Evolutionary conservation across 2,797 vertebrate species (phyloP).

Genomic region (Muscicapa striata): DNA sequence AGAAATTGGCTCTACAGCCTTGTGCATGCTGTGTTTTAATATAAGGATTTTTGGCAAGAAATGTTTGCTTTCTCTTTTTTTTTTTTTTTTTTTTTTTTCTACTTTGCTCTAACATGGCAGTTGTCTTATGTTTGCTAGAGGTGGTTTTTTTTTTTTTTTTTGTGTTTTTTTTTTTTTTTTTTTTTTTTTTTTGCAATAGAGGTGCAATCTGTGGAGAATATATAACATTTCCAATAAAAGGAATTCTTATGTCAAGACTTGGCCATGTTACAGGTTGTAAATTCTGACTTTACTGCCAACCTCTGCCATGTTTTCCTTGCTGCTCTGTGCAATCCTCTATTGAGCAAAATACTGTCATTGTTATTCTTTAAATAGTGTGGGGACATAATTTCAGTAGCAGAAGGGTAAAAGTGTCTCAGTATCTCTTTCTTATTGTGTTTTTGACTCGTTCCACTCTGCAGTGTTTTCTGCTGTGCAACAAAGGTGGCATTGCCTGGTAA

Average conservation of each 20-base stretch:
- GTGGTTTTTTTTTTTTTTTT: not conserved
- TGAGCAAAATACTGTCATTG: not conserved
- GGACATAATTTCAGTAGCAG: not conserved
- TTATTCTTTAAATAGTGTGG: not conserved
- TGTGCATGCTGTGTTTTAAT: not conserved
- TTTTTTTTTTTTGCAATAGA: conserved; percentile 41
- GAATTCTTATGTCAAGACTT: conserved; percentile 30
- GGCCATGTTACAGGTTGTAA: not conserved
- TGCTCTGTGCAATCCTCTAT: not conserved
- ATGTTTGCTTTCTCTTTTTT: not conserved
- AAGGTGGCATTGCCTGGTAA: not conserved
- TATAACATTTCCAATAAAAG: conserved; percentile 30
- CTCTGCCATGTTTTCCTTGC: not conserved
- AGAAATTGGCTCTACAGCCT: not conserved
- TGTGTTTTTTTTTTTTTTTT: no score
- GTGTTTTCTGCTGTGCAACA: not conserved
- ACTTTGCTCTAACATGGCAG: not conserved
- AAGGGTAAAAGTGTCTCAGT: not conserved
- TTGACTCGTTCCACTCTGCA: not conserved
- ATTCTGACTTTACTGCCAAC: conserved; percentile 33
- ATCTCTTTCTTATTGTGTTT: not conserved
- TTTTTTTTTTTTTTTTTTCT: not conserved
- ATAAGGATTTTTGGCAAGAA: not conserved
- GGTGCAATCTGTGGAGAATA: conserved; percentile 6
- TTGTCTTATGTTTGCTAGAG: not conserved